Evolutionary conservation across 2,888 invertebrate species (phyloP).

Genomic region (Xanthia togata): DNA sequence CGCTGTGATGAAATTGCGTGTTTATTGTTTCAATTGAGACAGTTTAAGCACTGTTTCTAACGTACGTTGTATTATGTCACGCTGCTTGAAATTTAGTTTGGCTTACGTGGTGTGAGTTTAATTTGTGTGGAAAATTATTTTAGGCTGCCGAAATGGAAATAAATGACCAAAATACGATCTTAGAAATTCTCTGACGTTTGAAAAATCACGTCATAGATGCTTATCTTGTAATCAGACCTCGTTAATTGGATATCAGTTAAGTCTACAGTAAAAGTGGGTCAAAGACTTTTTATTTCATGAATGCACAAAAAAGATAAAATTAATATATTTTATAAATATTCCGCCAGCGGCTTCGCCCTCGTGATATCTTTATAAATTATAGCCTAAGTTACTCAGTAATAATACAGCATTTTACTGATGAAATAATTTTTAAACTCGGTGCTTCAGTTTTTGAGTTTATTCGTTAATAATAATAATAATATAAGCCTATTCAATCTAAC

Average conservation of each 20-base stretch:
- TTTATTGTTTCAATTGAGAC: slow-evolving; percentile 60
- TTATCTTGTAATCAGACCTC: background rate
- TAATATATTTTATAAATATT: too few relatives aligned
- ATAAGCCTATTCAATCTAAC: too few relatives aligned
- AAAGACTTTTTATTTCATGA: background rate
- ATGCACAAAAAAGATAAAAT: background rate
- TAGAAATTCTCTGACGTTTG: background rate
- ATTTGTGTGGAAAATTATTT: slow-evolving; percentile 6
- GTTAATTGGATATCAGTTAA: background rate
- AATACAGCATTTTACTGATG: too few relatives aligned
- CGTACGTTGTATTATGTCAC: slow-evolving; percentile 35
- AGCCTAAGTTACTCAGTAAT: too few relatives aligned
- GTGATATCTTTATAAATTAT: too few relatives aligned
- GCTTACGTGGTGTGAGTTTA: slow-evolving; percentile 11
- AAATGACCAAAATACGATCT: too few relatives aligned
- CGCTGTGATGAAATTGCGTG: slow-evolving; percentile 43
- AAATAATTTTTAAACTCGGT: too few relatives aligned
- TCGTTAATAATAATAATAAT: too few relatives aligned
- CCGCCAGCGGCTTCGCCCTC: too few relatives aligned
- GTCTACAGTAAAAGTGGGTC: background rate
- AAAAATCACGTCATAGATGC: background rate
- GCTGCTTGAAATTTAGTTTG: slow-evolving; percentile 34
- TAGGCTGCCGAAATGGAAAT: background rate
- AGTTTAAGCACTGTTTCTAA: slow-evolving; percentile 36
- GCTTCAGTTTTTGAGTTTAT: too few relatives aligned